Evolutionary conservation across 2,113 vertebrate genomes (phyloP).

Genomic region (Peromyscus polionotus): DNA sequence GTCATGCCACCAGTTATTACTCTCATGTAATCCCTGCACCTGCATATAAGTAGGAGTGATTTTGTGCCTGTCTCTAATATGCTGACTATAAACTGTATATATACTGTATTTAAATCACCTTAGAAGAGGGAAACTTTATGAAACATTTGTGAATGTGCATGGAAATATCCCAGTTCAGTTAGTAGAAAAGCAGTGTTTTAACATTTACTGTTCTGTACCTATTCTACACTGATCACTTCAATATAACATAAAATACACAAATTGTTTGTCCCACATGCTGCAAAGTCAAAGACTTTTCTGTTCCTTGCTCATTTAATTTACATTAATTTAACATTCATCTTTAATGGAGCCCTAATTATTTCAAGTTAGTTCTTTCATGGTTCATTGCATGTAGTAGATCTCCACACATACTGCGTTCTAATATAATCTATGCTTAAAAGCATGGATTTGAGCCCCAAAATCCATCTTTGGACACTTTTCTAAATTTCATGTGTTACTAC

Average conservation of each 20-base stretch:
- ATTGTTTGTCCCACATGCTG: not conserved
- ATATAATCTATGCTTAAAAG: not conserved
- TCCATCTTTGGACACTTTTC: not conserved
- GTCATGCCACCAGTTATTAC: not conserved
- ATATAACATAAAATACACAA: not conserved
- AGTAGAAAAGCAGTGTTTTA: not conserved
- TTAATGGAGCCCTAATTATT: not conserved
- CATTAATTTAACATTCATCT: not conserved
- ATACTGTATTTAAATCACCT: not conserved
- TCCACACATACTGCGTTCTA: not conserved
- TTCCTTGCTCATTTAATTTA: not conserved
- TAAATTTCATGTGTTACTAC: not conserved
- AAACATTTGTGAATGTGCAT: not conserved
- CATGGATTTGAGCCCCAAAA: not conserved
- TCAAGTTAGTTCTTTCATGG: constrained; percentile 33
- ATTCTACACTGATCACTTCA: not conserved
- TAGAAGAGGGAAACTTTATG: not conserved
- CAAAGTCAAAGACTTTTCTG: not conserved
- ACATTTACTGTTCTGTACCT: not conserved
- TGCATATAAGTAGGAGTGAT: not conserved
- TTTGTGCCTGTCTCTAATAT: not conserved
- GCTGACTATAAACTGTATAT: not conserved
- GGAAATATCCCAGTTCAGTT: not conserved
- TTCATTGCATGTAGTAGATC: not conserved
- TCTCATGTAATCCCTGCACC: not conserved